These are phyloP conservation scores for Chelonus formosanus DNA, from an alignment of 2,888 invertebrate genomes.

Conservation along the genomic window DNA sequence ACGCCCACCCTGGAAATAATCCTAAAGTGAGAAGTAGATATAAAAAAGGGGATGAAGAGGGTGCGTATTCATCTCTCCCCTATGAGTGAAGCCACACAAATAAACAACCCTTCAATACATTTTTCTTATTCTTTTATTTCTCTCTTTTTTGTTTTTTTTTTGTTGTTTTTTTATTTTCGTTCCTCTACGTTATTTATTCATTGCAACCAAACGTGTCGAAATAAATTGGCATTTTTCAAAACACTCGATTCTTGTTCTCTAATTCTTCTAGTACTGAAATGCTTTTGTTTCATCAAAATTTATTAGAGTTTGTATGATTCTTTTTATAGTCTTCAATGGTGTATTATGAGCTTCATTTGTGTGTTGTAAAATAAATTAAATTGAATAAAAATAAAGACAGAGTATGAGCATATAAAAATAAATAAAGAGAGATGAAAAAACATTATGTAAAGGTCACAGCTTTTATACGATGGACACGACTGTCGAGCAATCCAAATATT, in stretches of 20 bases:
- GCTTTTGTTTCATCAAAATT: not conserved
- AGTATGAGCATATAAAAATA: not conserved
- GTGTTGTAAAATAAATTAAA: too few species aligned
- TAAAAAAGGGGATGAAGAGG: constrained; percentile 11
- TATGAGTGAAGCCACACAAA: constrained; percentile 3
- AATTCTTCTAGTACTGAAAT: not conserved
- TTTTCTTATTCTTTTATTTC: not conserved
- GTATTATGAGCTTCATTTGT: too few species aligned
- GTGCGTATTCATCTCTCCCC: constrained; percentile 13
- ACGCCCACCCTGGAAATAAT: constrained; percentile 30
- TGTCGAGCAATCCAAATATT: too few species aligned
- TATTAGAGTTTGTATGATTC: not conserved
- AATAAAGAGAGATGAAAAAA: not conserved
- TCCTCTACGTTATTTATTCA: not conserved
- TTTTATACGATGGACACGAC: too few species aligned
- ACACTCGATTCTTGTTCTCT: constrained; percentile 16
- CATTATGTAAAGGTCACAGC: too few species aligned
- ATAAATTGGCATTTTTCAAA: constrained; percentile 32
- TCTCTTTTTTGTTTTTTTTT: not conserved
- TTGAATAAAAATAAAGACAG: too few species aligned
- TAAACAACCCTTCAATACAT: constrained; percentile 22
- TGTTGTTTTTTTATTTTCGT: not conserved
- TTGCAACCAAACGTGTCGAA: constrained; percentile 13
- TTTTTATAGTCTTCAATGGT: too few species aligned
- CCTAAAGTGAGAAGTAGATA: constrained; percentile 13